A percentile compares a stretch with the other conserved stretches of the same genome.
Evolutionary conservation across 2,113 vertebrate genomes (phyloP).

Genomic region (Nematolebias whitei): DNA sequence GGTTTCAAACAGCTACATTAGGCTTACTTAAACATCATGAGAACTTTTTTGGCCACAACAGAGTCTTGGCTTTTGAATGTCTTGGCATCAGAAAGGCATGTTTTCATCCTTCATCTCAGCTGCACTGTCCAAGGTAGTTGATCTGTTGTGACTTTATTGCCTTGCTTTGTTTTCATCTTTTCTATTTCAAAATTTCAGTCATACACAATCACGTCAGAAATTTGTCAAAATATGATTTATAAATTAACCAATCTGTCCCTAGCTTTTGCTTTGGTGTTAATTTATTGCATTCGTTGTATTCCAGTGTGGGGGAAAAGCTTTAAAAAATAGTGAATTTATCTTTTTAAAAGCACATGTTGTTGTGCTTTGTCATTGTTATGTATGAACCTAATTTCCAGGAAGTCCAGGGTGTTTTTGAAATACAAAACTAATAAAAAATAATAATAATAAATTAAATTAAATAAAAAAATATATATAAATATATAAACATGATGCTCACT

Average conservation of each 20-base stretch:
- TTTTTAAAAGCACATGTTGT: too few species aligned
- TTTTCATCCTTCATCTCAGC: slow-evolving; percentile 11
- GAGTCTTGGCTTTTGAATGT: slow-evolving; percentile 8
- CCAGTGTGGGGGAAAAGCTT: too few species aligned
- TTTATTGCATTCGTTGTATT: too few species aligned
- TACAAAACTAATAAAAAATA: too few species aligned
- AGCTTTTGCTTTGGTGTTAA: not conserved
- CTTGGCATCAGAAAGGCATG: slow-evolving; percentile 4
- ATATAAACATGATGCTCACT: too few species aligned
- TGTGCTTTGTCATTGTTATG: not conserved
- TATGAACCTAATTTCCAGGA: not conserved
- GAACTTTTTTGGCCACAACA: slow-evolving; percentile 12
- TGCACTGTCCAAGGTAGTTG: slow-evolving; percentile 1
- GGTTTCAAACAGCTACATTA: too few species aligned
- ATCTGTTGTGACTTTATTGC: not conserved
- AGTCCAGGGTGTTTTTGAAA: not conserved
- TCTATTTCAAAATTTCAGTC: not conserved
- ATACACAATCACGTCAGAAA: not conserved
- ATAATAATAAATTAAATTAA: too few species aligned
- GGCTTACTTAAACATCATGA: slow-evolving; percentile 12
- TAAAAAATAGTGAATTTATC: too few species aligned
- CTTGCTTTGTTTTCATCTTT: not conserved
- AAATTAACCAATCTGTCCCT: not conserved
- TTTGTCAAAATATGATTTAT: not conserved
- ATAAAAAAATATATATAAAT: too few species aligned